These are phyloP conservation scores for Tachysurus vachellii DNA, from an alignment of 2,113 vertebrate genomes.

Conservation along the genomic window DNA sequence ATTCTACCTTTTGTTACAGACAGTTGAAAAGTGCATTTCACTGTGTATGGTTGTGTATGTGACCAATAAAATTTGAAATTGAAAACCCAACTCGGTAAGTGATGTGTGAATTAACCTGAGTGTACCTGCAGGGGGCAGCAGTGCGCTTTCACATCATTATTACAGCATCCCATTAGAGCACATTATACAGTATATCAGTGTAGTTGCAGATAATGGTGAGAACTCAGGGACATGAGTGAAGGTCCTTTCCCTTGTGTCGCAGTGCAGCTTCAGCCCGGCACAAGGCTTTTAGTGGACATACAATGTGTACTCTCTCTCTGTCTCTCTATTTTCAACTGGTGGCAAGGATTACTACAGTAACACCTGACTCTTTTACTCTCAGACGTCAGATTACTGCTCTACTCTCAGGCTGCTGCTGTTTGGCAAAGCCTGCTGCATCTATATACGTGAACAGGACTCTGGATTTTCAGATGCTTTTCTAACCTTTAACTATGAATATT, in stretches of 20 bases:
- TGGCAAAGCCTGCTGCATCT: not conserved
- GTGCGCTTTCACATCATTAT: not conserved
- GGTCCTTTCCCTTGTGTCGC: slow-evolving; percentile 38
- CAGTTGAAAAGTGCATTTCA: no score
- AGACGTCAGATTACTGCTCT: slow-evolving; percentile 38
- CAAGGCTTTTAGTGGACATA: slow-evolving; percentile 7
- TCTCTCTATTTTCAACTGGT: slow-evolving; percentile 17
- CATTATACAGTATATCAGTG: slow-evolving; percentile 6
- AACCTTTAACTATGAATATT: slow-evolving; percentile 17
- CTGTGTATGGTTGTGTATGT: no score
- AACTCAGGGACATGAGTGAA: slow-evolving; percentile 18
- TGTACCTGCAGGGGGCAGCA: slow-evolving; percentile 44
- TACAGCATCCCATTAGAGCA: not conserved
- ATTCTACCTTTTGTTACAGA: no score
- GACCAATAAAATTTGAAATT: no score
- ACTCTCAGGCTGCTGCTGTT: not conserved
- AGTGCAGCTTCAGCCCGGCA: slow-evolving; percentile 38
- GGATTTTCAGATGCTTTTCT: not conserved
- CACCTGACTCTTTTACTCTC: slow-evolving; percentile 34
- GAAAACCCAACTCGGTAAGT: not conserved
- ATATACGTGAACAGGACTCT: not conserved
- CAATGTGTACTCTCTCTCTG: slow-evolving; percentile 1
- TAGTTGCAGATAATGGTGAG: slow-evolving; percentile 9
- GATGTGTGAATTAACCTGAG: not conserved
- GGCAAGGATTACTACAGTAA: slow-evolving; percentile 20